Percentiles rank a stretch among this genome's conserved stretches.
Conservation (phyloP, 1,140 invertebrate species). For the Argopecten irradians region DNA sequence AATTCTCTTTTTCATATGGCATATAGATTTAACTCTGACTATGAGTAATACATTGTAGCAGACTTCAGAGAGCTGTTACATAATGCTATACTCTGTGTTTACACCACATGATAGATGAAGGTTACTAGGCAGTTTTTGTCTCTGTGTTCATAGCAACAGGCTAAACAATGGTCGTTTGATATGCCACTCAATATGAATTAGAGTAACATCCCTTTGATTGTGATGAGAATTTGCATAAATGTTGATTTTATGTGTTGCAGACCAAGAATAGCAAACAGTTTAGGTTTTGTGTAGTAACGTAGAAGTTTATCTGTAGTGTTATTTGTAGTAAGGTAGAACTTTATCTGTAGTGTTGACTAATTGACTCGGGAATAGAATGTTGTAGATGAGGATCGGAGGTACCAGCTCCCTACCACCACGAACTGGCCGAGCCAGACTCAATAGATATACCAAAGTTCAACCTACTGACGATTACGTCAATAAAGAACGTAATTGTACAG, state of each 20-base stretch:
- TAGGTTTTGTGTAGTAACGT: not conserved
- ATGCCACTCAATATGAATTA: not conserved
- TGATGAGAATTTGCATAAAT: not conserved
- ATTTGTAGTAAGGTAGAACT: too few species aligned
- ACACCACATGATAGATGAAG: not conserved
- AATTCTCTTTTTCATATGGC: too few species aligned
- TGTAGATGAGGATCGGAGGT: not conserved
- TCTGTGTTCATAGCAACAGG: not conserved
- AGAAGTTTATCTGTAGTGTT: not conserved
- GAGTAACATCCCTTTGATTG: not conserved
- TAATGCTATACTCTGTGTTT: not conserved
- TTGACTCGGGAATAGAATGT: not conserved
- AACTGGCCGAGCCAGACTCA: not conserved
- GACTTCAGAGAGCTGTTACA: too few species aligned
- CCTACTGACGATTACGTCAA: not conserved
- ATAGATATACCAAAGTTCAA: not conserved
- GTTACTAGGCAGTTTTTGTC: too few species aligned
- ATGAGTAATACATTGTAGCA: too few species aligned
- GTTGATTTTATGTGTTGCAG: not conserved
- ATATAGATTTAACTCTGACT: too few species aligned
- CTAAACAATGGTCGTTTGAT: not conserved
- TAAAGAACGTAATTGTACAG: not conserved
- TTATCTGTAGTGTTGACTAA: not conserved
- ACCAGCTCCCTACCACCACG: not conserved
- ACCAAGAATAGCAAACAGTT: not conserved